phyloP scores from a whole-genome alignment of 2,113 vertebrate species.

The Ursus arctos region DNA sequence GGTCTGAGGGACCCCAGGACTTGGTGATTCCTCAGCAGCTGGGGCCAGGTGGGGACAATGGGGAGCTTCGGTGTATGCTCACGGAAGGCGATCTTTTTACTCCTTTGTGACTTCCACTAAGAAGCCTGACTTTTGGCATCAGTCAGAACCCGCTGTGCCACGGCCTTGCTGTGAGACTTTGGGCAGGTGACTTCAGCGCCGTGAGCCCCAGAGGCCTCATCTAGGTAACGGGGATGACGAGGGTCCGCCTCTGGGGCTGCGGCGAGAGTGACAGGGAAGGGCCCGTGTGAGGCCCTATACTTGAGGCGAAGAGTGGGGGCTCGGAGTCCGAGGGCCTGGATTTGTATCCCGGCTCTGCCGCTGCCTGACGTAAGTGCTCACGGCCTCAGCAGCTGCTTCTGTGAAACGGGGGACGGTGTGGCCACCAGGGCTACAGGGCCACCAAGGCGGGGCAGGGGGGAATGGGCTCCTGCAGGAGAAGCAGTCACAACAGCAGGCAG shows the following conservation, averaged over 20 bases:
- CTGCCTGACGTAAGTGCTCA: neutral
- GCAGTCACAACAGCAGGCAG: neutral
- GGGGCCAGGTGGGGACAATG: neutral
- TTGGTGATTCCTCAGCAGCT: neutral
- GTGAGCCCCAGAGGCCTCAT: neutral
- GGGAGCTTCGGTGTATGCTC: neutral
- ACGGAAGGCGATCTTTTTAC: neutral
- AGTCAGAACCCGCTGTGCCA: neutral
- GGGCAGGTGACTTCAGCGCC: neutral
- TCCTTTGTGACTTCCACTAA: neutral
- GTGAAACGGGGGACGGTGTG: neutral
- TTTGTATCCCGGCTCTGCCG: neutral
- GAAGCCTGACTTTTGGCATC: neutral
- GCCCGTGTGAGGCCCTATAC: neutral
- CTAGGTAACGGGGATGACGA: neutral
- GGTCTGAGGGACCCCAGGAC: neutral
- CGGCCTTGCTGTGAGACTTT: neutral
- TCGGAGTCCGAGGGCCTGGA: neutral
- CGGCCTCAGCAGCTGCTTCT: neutral
- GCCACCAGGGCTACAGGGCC: neutral
- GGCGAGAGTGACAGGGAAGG: neutral
- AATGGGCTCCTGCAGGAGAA: neutral
- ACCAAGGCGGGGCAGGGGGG: rapidly evolving
- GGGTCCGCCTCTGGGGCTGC: neutral
- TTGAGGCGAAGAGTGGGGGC: neutral